Percentiles rank a stretch among this genome's conserved stretches.
These are phyloP conservation scores for Prosapia bicincta DNA, from an alignment of 2,888 invertebrate species.

Conservation along the genomic window DNA sequence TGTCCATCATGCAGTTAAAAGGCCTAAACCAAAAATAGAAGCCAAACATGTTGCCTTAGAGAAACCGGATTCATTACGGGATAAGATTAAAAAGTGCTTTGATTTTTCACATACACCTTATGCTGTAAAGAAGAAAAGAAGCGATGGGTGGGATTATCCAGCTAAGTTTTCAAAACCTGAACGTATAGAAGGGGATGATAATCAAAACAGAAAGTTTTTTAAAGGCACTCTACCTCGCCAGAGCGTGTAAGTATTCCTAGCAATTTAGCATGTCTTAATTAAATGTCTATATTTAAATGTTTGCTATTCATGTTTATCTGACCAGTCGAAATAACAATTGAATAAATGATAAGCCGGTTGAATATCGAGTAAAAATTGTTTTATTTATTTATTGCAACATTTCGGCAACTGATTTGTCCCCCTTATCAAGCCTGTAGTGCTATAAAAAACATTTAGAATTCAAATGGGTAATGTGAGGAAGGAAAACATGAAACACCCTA, in stretches of 20 bases:
- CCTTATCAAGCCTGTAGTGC: no score
- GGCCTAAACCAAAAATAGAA: conserved; percentile 1
- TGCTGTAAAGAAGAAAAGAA: conserved; percentile 14
- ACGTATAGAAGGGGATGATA: neutral
- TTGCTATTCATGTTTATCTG: no score
- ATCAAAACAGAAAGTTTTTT: conserved; percentile 21
- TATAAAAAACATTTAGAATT: no score
- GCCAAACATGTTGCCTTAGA: neutral
- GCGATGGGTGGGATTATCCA: conserved; percentile 18
- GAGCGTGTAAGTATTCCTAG: conserved; percentile 11
- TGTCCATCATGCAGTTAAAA: conserved; percentile 15
- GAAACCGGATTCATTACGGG: conserved; percentile 9
- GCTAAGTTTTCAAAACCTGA: conserved; percentile 18
- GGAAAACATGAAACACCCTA: no score
- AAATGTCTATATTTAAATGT: no score
- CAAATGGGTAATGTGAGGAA: no score
- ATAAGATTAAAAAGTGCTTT: conserved; percentile 10
- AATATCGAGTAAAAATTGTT: no score
- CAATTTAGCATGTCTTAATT: no score
- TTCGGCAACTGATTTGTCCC: no score
- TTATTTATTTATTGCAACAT: no score
- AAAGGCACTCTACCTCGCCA: conserved; percentile 3
- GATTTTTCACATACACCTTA: conserved; percentile 16
- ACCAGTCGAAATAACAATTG: no score
- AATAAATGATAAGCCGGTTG: no score